Base-by-base conservation (phyloP, 1,140 invertebrate genomes). In the Apolygus lucorum region DNA sequence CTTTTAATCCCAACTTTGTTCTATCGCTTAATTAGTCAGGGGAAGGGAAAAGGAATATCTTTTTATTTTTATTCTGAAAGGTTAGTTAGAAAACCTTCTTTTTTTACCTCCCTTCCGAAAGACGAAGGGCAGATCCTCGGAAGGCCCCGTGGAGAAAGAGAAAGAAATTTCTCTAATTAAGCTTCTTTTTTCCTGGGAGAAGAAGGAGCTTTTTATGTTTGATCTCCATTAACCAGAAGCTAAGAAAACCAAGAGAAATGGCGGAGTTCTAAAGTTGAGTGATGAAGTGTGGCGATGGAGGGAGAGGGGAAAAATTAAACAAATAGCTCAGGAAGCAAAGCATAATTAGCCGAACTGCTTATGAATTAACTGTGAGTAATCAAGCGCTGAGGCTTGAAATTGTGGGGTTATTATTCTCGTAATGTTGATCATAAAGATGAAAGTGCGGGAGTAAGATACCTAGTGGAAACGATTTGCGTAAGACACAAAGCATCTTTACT, bases 81-180 rank as follows among this genome's bases (percentile, higher is more conserved):
- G n/a, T 11, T 26, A 27, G 26, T 34, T 66, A 27, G n/a, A 27
- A 28, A 4, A 2, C 14, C 4, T 34, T 67, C 28, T 21, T 52
- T 34, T 28, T 67, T 2, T 34, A 22, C n/a, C n/a, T n/a, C n/a
- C n/a, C n/a, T n/a, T n/a, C n/a, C n/a, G n/a, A n/a, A n/a, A n/a
- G n/a, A n/a, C 21, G 63, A 64, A 64, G 22, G 22, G 26, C n/a
- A 21, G 52, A 54, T 21, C 52, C n/a, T 54, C 25, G 52, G n/a
- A 54, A 54, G 52, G 52, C 52, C 62, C 62, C 27, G 21, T 63
- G 22, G 62, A 63, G 25, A 54, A 54, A 54, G 52, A 21, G n/a
- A 54, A 54, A 22, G 62, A 25, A 25, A 25, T 63, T 63, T 63
- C 27, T 63, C 27, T 63, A 63, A 25, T 63, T 63, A 63, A 25